These are phyloP conservation scores for Pachyseris speciosa DNA, from an alignment of 64 coral and sea anemone species.

Conservation along the genomic window DNA sequence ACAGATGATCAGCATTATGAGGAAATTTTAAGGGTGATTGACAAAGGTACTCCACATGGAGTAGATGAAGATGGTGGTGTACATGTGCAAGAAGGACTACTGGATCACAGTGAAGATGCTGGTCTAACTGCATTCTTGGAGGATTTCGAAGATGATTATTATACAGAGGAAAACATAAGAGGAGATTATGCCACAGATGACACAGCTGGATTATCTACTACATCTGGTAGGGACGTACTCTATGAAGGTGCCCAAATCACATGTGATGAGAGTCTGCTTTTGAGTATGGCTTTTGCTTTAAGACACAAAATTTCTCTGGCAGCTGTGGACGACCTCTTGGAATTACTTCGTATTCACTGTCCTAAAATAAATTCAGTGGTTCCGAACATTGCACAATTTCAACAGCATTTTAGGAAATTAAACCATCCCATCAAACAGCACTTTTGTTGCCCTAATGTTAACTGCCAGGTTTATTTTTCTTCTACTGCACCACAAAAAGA, in stretches of 20 bases:
- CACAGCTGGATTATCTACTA: background rate
- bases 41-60: too few relatives aligned
- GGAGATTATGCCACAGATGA: too few relatives aligned
- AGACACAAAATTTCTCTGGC: slow-evolving; percentile 12
- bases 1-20: too few relatives aligned
- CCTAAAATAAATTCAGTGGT: background rate
- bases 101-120: too few relatives aligned
- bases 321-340: slow-evolving; percentile 25
- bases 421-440: background rate
- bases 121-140: too few relatives aligned
- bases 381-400: background rate
- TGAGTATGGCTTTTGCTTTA: slow-evolving; percentile 47
- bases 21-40: too few relatives aligned
- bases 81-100: too few relatives aligned
- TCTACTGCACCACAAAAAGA: background rate
- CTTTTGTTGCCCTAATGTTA: background rate
- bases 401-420: background rate
- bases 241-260: slow-evolving; percentile 7
- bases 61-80: too few relatives aligned
- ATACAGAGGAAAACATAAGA: too few relatives aligned
- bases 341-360: background rate
- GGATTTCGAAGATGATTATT: too few relatives aligned
- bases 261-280: slow-evolving; percentile 14
- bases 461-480: background rate
- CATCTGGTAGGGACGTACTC: background rate